Base-by-base conservation (phyloP, 2,888 invertebrate species). In the Oxyscelio sp. region DNA sequence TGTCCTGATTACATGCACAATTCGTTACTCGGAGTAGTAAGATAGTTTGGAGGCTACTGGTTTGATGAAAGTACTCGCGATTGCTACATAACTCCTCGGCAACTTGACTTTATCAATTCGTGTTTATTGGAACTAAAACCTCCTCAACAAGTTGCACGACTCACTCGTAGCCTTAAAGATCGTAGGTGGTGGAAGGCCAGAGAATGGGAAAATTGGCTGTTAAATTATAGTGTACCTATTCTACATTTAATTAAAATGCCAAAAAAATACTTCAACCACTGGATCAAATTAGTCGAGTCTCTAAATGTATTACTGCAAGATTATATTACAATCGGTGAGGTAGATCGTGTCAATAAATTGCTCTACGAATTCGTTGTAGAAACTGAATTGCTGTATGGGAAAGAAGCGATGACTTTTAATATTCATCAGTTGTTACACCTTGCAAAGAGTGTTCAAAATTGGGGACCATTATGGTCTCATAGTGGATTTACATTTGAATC, bases 1-100 rank as follows among this genome's bases (percentile, higher is more conserved):
- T 61, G 61, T 8, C 78, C 73, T 0, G 81, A 85, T 68, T 43
- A 22, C 11, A 81, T 85, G 85, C 85, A 85, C 22, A 66, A 56
- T 54, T 11, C 58, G 1, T 11, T 13, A 19, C 27, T 75, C 8
- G 83, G 83, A 15, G 56, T 74, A 5, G 70, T 4, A 0, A 75
- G 50, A 40, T 58, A 79, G 65, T 68, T 61, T 54, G 21, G 0
- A 2, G 15, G 40, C 8, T 68, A 56, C 45, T 68, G 83, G 83
- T 38, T 83, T 21, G 27, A 52, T 17, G n/a, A 15, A 1, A 52
- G 11, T 6, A 50, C 58, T 11, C 15, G 21, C 8, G 5, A n/a
- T 5, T 70, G 66, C 8, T 68, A 34, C 1, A 22, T 75, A 19
- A 31, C 9, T 13, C 27, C 22, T n/a, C n/a, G 13, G 4, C 54